phyloP scores from a whole-genome alignment of 2,113 vertebrate genomes.

The Cairina moschata region DNA sequence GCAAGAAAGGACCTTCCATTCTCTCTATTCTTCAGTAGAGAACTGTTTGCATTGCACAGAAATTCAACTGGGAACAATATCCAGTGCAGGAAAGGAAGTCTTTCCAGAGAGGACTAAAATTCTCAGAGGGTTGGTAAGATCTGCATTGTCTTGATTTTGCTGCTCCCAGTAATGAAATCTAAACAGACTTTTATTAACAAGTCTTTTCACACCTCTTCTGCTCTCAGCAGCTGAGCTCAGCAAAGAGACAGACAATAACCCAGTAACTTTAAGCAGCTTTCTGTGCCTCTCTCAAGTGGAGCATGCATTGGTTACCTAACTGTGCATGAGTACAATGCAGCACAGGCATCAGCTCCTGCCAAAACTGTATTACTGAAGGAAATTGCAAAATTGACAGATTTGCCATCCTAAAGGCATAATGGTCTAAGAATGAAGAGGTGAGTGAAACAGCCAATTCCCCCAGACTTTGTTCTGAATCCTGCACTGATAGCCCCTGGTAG shows the following conservation, averaged over 20 bases:
- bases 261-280: slow-evolving; percentile 28
- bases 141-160: slow-evolving; percentile 5
- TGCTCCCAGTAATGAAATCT: slow-evolving; percentile 25
- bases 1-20: not conserved
- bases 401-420: slow-evolving; percentile 14
- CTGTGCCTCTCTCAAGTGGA: slow-evolving; percentile 25
- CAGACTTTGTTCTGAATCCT: not conserved
- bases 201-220: slow-evolving; percentile 46
- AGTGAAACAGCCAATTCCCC: not conserved
- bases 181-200: slow-evolving; percentile 57
- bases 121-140: not conserved
- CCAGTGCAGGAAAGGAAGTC: not conserved
- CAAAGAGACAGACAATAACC: not conserved
- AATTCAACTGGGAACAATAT: not conserved
- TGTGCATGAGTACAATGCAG: slow-evolving; percentile 26
- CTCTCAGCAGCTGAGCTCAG: slow-evolving; percentile 60
- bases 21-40: not conserved
- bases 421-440: slow-evolving; percentile 2
- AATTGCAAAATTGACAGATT: slow-evolving; percentile 44
- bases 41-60: not conserved
- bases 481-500: not conserved
- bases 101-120: not conserved
- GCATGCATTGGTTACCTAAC: slow-evolving; percentile 31
- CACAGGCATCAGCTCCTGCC: slow-evolving; percentile 8
- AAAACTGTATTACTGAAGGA: slow-evolving; percentile 12